Percentiles rank a stretch among this genome's conserved stretches.
Evolutionary conservation across 2,113 vertebrate genomes (phyloP).

Genomic region (Proteles cristata): DNA sequence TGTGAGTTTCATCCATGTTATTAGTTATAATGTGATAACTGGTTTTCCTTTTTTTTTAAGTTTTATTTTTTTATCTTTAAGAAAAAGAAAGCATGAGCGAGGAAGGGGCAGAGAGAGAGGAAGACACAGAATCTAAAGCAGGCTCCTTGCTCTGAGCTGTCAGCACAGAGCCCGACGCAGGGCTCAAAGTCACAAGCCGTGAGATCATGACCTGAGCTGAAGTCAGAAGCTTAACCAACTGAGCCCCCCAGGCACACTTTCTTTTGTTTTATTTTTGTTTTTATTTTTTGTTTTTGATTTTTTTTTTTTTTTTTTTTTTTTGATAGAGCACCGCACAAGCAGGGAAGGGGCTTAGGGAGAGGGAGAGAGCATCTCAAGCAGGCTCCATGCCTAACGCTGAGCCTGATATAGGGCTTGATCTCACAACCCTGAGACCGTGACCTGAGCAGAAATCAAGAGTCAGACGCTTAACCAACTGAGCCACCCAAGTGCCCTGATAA

Average conservation of each 20-base stretch:
- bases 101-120: background rate
- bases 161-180: background rate
- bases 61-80: background rate
- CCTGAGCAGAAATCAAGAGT: background rate
- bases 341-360: too few species aligned
- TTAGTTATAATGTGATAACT: background rate
- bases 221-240: background rate
- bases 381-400: background rate
- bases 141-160: background rate
- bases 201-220: background rate
- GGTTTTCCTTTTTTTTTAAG: background rate
- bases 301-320: too few species aligned
- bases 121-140: background rate
- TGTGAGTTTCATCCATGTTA: background rate
- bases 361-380: background rate
- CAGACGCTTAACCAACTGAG: background rate
- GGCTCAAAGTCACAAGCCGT: background rate
- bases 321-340: too few species aligned
- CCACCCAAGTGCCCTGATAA: background rate
- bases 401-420: background rate
- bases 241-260: background rate
- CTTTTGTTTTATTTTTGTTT: too few species aligned
- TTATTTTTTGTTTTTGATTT: too few species aligned
- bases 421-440: background rate
- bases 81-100: background rate